These are phyloP conservation scores for Myrmophylax atrothorax DNA, from an alignment of 2,113 vertebrate genomes.

Conservation along the genomic window DNA sequence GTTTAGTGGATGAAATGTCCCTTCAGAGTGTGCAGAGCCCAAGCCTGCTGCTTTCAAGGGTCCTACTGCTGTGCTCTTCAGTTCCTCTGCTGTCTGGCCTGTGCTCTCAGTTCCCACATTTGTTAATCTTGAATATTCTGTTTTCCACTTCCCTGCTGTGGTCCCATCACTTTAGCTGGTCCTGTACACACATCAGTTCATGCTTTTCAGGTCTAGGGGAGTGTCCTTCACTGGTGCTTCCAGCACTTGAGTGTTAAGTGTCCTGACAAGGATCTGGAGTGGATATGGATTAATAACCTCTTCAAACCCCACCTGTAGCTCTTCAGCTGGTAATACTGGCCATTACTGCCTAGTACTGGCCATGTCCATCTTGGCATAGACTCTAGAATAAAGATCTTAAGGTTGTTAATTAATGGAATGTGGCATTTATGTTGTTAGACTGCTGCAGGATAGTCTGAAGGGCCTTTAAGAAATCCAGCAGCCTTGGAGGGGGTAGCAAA, in stretches of 20 bases:
- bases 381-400: not conserved
- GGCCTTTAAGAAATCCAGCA: not conserved
- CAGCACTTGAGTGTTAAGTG: not conserved
- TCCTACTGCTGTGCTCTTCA: not conserved
- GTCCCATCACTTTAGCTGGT: not conserved
- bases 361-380: not conserved
- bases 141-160: not conserved
- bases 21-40: not conserved
- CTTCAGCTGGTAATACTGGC: not conserved
- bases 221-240: not conserved
- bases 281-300: slow-evolving; percentile 3
- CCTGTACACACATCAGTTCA: not conserved
- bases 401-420: not conserved
- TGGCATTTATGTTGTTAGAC: not conserved
- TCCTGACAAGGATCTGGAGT: slow-evolving; percentile 1
- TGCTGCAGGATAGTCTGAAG: not conserved
- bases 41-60: not conserved
- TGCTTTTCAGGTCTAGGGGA: not conserved
- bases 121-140: not conserved
- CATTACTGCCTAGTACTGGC: not conserved
- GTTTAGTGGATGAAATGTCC: not conserved
- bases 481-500: not conserved
- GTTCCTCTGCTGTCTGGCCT: not conserved
- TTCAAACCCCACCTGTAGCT: not conserved
- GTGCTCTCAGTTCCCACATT: not conserved